Conservation (phyloP, 2,888 invertebrate species). For the Coelinius sp. region DNA sequence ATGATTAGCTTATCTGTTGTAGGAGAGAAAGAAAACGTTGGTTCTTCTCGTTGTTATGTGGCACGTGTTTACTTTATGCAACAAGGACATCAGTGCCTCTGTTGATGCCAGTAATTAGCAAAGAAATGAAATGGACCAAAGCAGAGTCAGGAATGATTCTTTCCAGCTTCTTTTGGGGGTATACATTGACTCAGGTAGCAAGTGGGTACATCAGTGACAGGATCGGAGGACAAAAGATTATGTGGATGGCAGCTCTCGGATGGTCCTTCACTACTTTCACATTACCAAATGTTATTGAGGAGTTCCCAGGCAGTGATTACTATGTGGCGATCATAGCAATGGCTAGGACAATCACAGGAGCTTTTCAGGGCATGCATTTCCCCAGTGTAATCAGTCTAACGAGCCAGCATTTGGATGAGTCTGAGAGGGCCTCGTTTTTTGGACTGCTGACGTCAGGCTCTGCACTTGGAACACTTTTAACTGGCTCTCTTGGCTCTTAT, state of each 20-base stretch:
- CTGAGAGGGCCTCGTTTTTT: constrained; percentile 79
- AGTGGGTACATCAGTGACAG: constrained; percentile 76
- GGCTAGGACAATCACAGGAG: constrained; percentile 76
- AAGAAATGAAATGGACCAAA: constrained; percentile 79
- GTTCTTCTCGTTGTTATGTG: constrained; percentile 75
- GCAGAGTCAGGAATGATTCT: constrained; percentile 79
- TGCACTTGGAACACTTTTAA: constrained; percentile 76
- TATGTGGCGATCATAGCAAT: constrained; percentile 75
- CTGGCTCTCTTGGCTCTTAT: constrained; percentile 79
- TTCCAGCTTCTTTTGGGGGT: constrained; percentile 83
- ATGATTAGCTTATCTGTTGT: constrained; percentile 44
- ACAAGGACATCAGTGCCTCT: constrained; percentile 79
- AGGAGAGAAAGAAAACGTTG: constrained; percentile 75
- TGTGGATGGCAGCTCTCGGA: constrained; percentile 76
- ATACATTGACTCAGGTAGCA: constrained; percentile 77
- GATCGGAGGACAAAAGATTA: constrained; percentile 78
- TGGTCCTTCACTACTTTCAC: constrained; percentile 74
- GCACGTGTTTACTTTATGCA: constrained; percentile 78
- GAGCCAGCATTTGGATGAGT: constrained; percentile 76
- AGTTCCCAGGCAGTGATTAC: constrained; percentile 70
- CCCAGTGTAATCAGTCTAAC: constrained; percentile 81
- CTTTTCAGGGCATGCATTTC: constrained; percentile 79
- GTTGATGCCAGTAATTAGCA: constrained; percentile 76
- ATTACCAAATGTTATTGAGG: constrained; percentile 73
- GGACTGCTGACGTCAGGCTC: constrained; percentile 78